These are phyloP conservation scores for Drosophila peninsularis DNA, from an alignment of 2,888 invertebrate species.

Conservation along the genomic window DNA sequence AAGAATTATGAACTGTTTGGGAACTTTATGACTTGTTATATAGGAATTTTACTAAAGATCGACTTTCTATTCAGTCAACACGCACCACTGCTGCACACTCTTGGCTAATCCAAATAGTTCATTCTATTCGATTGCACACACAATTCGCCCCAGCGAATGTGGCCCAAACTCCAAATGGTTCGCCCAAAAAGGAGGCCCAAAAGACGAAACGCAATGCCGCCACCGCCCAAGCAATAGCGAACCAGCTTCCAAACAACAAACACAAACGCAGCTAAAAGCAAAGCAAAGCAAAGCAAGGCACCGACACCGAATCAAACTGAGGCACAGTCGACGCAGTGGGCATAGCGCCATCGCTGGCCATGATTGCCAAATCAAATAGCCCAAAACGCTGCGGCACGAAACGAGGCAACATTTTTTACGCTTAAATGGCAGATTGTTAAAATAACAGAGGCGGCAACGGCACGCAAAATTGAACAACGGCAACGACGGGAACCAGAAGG, in stretches of 20 bases:
- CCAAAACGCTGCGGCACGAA: conserved; percentile 78
- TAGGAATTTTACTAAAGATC: not conserved
- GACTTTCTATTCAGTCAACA: not conserved
- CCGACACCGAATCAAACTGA: conserved; percentile 34
- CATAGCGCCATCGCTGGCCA: conserved; percentile 67
- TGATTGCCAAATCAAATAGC: conserved; percentile 80
- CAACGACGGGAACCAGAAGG: conserved; percentile 59
- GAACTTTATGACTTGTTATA: not conserved
- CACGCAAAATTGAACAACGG: conserved; percentile 80
- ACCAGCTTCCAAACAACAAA: conserved; percentile 5
- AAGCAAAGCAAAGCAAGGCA: conserved; percentile 36
- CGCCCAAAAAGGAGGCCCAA: conserved; percentile 65
- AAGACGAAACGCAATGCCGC: conserved; percentile 70
- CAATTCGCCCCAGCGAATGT: conserved; percentile 44
- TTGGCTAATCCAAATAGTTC: conserved; percentile 55
- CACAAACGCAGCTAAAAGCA: conserved; percentile 18
- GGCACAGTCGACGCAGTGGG: conserved; percentile 50
- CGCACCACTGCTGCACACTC: conserved; percentile 28
- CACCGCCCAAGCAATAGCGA: conserved; percentile 53
- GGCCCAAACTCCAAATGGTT: conserved; percentile 39
- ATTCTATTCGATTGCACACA: conserved; percentile 41
- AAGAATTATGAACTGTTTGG: not conserved
- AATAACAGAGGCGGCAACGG: conserved; percentile 80
- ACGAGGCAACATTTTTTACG: conserved; percentile 81
- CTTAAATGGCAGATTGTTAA: conserved; percentile 81